Evolutionary conservation across 2,797 vertebrate species (phyloP), one percentile per base, ranked within the genome.

Genomic region (Iguana delicatissima): DNA sequence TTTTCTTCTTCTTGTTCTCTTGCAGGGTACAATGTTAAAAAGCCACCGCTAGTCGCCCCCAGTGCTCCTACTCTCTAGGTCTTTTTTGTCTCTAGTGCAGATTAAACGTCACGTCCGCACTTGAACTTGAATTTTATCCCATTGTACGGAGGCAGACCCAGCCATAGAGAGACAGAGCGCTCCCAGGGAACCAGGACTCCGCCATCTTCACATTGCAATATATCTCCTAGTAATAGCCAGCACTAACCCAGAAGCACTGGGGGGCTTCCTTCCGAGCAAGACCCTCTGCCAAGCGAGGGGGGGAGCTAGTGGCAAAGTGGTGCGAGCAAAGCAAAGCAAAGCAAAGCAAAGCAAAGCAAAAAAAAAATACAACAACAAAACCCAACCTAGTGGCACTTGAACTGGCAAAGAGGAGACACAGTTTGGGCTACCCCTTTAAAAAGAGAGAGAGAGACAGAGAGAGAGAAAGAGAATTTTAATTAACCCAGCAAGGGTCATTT

Each of bases 51-150:
- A 99, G 99, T 99, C 99, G 99, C 99, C 99, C 99, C 99, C 99
- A 99, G 98, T 99, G 99, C 98, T 99, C 99, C 98, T 98, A 96
- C 98, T 99, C 98, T 97, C 97, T 97, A 96, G 97, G 97, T 97
- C 97, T 99, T 98, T 91, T 98, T 99, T 98, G 98, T 98, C 98
- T 98, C 98, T 98, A 98, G 98, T 98, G 98, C 98, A 98, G 98
- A 98, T 98, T 98, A 98, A 99, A 99, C 99, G 99, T 99, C 99
- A 99, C 99, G 99, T 99, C 99, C 99, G 98, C 98, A 99, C 99
- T 99, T 99, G 99, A 99, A 99, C 99, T 99, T 99, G 98, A 99
- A 98, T 99, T 99, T 98, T 98, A 98, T 99, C 98, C 98, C 98
- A 98, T 98, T 98, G 98, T 98, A 98, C 98, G 97, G 98, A 99